phyloP scores from a whole-genome alignment of 2,888 invertebrate species.

The Papilio gigon region DNA sequence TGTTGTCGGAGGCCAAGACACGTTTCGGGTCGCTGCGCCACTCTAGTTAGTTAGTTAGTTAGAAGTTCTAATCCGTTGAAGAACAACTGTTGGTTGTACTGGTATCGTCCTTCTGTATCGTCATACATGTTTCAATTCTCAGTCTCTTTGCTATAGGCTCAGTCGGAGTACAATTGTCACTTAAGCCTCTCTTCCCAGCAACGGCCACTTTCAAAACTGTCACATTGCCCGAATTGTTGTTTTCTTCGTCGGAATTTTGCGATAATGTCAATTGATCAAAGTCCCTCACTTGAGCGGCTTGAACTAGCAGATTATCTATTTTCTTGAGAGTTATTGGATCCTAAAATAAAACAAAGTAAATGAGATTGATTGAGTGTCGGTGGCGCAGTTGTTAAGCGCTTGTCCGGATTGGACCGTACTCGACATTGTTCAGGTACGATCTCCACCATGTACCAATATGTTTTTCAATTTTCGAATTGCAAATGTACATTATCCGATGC shows the following conservation, averaged over 20 bases:
- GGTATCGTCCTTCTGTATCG: constrained; percentile 57
- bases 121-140: constrained; percentile 49
- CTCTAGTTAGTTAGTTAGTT: no score
- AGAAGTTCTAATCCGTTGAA: constrained; percentile 54
- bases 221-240: constrained; percentile 55
- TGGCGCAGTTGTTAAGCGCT: no score
- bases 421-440: no score
- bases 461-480: no score
- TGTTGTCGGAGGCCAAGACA: no score
- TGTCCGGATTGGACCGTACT: no score
- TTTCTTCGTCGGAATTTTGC: constrained; percentile 60
- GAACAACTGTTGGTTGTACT: constrained; percentile 63
- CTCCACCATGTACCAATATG: no score
- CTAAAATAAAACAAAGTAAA: constrained; percentile 48
- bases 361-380: no score
- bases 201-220: constrained; percentile 58
- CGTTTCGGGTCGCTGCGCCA: no score
- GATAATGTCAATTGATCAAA: constrained; percentile 55
- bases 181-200: constrained; percentile 62
- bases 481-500: no score
- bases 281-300: constrained; percentile 51
- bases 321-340: constrained; percentile 66
- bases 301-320: constrained; percentile 66
- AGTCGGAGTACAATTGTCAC: constrained; percentile 61
- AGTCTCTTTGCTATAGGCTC: constrained; percentile 71